Evolutionary conservation across 1,140 invertebrate genomes (phyloP).

Genomic region (Cyclargus thomasi): DNA sequence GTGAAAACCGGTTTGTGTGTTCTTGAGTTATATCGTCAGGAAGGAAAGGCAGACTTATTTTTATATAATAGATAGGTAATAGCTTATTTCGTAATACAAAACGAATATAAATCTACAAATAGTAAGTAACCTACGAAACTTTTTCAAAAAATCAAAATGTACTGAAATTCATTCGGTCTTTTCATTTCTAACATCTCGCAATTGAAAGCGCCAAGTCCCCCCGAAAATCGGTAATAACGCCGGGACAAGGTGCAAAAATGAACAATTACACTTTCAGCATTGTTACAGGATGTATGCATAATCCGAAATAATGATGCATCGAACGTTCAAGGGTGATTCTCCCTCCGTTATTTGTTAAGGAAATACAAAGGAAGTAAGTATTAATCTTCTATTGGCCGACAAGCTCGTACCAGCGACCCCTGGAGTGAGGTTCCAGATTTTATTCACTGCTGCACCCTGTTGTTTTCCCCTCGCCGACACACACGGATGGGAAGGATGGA

Average conservation of each 20-base stretch:
- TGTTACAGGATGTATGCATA: conserved; percentile 34
- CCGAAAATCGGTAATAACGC: neutral
- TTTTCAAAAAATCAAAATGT: too few relatives aligned
- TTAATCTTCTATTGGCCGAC: conserved; percentile 61
- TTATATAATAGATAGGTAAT: too few relatives aligned
- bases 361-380: conserved; percentile 54
- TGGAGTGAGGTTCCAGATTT: conserved; percentile 53
- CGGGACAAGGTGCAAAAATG: neutral
- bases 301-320: conserved; percentile 43
- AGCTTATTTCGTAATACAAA: too few relatives aligned
- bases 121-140: too few relatives aligned
- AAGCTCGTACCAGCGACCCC: conserved; percentile 48
- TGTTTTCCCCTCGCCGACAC: conserved; percentile 38
- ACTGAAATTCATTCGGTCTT: neutral
- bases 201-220: neutral
- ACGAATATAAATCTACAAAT: too few relatives aligned
- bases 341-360: conserved; percentile 47
- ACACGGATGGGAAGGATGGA: conserved; percentile 24
- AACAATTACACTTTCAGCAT: conserved; percentile 7
- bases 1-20: too few relatives aligned
- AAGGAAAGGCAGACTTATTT: too few relatives aligned
- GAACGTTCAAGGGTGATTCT: conserved; percentile 34
- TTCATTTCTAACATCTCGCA: neutral
- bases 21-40: too few relatives aligned
- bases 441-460: conserved; percentile 40